phyloP scores from a whole-genome alignment of 1,140 invertebrate genomes.

The Brachionus rotundiformis region DNA sequence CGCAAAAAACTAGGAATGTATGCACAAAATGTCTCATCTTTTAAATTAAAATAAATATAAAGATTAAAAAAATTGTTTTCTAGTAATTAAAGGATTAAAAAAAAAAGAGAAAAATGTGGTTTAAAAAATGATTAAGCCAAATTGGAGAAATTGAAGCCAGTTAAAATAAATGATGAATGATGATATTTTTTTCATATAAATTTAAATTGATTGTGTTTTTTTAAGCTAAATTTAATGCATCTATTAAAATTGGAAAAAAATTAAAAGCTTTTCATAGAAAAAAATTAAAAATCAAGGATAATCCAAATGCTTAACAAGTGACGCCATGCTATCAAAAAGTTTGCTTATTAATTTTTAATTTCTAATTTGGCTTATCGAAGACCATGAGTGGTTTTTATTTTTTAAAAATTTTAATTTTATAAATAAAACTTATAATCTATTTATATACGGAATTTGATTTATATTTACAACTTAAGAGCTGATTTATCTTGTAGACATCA shows the following conservation, averaged over 20 bases:
- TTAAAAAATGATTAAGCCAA: conserved; percentile 11
- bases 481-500: conserved; percentile 14
- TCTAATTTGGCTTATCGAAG: too few species aligned
- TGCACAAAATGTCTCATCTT: background rate
- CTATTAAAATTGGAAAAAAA: background rate
- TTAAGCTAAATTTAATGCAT: background rate
- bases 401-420: background rate
- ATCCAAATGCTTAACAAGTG: background rate
- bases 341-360: background rate
- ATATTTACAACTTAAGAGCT: background rate
- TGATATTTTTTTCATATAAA: too few species aligned
- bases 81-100: background rate
- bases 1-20: background rate
- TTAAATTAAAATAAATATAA: background rate
- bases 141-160: background rate
- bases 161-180: background rate
- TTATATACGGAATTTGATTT: background rate
- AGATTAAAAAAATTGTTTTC: too few species aligned
- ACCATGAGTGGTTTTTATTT: background rate
- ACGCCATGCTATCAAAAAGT: background rate
- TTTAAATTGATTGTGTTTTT: background rate
- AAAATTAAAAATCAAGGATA: background rate
- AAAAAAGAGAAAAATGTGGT: too few species aligned
- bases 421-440: background rate
- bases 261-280: background rate